Conservation (phyloP, 2,797 vertebrate genomes). For the Microctenopoma lineatum region DNA sequence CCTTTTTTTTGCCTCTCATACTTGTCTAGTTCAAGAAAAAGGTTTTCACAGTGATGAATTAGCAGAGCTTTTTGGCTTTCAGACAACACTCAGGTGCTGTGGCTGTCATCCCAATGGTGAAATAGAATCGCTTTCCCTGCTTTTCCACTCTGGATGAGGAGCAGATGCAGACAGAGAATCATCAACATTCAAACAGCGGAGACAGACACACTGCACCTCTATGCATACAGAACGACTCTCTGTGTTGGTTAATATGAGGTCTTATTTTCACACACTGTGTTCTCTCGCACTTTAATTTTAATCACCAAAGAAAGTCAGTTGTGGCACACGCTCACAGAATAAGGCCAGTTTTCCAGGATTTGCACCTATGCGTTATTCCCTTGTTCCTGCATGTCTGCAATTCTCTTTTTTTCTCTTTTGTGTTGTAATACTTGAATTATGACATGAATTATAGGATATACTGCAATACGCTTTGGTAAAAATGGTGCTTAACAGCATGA, state of each 20-base stretch:
- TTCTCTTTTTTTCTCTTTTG: constrained; percentile 6
- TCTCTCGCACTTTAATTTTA: constrained; percentile 40
- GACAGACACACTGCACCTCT: constrained; percentile 41
- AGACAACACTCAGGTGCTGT: constrained; percentile 43
- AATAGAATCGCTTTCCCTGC: constrained; percentile 49
- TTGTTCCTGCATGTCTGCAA: constrained; percentile 31
- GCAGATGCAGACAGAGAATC: constrained; percentile 57
- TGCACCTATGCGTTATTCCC: constrained; percentile 3
- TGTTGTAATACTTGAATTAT: constrained; percentile 40
- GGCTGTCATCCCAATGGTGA: constrained; percentile 64
- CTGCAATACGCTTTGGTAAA: constrained; percentile 9
- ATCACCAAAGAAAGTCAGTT: constrained; percentile 54
- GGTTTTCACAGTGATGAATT: constrained; percentile 53
- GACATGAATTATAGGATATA: constrained; percentile 36
- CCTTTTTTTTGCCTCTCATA: constrained; percentile 1
- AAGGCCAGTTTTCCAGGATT: constrained; percentile 49
- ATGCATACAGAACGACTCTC: constrained; percentile 73
- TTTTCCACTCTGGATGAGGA: constrained; percentile 35
- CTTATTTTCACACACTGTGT: constrained; percentile 50
- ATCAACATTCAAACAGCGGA: constrained; percentile 65
- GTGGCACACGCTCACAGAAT: constrained; percentile 37
- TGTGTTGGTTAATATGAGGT: constrained; percentile 57
- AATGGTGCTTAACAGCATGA: constrained; percentile 18
- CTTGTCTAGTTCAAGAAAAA: constrained; percentile 19
- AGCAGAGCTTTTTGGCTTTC: constrained; percentile 51